Evolutionary conservation across 2,888 invertebrate genomes (phyloP), one percentile per base, ranked within the genome.

Genomic region (Trilocha varians): DNA sequence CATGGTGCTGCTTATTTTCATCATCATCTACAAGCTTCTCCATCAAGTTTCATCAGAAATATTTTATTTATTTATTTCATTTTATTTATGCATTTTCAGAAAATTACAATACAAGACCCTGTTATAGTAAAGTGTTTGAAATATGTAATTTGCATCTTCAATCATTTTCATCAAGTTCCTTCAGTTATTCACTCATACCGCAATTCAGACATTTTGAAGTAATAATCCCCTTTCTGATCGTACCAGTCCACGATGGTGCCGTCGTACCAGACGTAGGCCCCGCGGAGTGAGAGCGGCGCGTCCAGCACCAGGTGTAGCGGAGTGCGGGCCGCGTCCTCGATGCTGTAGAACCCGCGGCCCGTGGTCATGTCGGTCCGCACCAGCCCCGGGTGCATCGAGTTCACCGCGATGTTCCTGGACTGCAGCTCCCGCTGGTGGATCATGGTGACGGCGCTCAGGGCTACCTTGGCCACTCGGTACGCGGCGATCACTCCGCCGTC

Each of bases 341-440:
- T 63, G 1, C 80, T 87, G 34, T 86, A 72, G 38, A 78, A 69
- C 0, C 91, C 94, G 49, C 83, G 85, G 16, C 89, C 87, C 32
- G 78, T 80, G 0, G 90, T 89, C 93, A 95, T 92, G 55, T 93
- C 93, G 0, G 94, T 95, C 46, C 87, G 88, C 0, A 94, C 93
- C 51, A 91, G 88, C 0, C 94, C 94, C 5, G 93, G 94, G 65
- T 91, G 90, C 57, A 91, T 88, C 8, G 89, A 78, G 66, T 93
- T 93, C 0, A 82, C 65, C 0, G 52, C 53, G 32, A 93, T 87
- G 44, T 91, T 88, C 42, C 88, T 85, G 0, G 84, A 77, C 8
- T 67, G 66, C 11, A 93, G 79, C 32, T 85, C 71, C 32, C 78
- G 74, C 55, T 93, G 92, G 52, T 93, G 92, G 37, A 93, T 70